Evolutionary conservation across 2,888 invertebrate genomes (phyloP).

Genomic region (Pristionchus maxplancki): DNA sequence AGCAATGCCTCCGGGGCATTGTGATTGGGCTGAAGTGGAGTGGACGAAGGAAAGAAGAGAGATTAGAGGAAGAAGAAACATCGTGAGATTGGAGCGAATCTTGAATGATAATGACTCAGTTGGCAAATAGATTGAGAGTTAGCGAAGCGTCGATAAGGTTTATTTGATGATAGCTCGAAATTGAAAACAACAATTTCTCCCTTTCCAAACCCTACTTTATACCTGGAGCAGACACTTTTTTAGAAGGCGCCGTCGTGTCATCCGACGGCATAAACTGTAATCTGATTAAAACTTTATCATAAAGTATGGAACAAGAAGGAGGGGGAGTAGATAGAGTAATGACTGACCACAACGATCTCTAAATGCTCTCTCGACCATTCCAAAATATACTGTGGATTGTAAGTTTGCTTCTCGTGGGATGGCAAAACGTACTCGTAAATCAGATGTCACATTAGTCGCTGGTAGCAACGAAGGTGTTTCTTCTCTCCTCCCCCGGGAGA

Average conservation of each 20-base stretch:
- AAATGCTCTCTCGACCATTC: too few species aligned
- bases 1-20: not conserved
- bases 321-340: not conserved
- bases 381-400: too few species aligned
- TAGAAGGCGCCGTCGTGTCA: not conserved
- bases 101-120: constrained; percentile 23
- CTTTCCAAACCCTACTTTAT: not conserved
- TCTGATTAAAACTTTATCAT: too few species aligned
- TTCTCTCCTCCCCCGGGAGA: not conserved
- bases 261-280: not conserved
- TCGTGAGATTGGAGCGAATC: not conserved
- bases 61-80: not conserved
- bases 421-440: not conserved
- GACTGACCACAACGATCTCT: too few species aligned
- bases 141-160: not conserved
- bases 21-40: not conserved
- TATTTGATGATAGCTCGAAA: not conserved
- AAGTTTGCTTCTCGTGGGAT: too few species aligned
- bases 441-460: not conserved
- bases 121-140: not conserved
- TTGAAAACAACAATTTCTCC: not conserved
- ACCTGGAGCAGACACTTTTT: not conserved
- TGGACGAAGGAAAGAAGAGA: not conserved
- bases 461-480: not conserved
- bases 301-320: not conserved